phyloP scores from a whole-genome alignment of 1,140 invertebrate species.

The Dryas iulia region DNA sequence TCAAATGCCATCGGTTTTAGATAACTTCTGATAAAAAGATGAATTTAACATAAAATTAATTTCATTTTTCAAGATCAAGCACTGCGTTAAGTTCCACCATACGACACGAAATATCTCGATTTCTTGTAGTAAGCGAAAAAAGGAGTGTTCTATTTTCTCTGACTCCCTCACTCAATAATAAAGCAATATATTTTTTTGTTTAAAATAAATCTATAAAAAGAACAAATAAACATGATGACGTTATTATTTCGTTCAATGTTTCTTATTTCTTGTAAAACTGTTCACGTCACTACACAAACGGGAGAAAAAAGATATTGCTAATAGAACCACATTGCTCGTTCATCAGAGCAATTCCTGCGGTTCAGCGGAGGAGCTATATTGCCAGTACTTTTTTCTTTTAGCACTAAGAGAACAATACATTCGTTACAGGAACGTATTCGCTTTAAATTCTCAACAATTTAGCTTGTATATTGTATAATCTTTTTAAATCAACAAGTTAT shows the following conservation, averaged over 20 bases:
- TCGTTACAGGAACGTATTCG: conserved; percentile 55
- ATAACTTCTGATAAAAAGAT: too few species aligned
- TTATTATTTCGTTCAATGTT: conserved; percentile 45
- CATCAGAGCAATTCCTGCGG: conserved; percentile 63
- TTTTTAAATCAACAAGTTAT: not conserved
- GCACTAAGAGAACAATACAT: conserved; percentile 69
- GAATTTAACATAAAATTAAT: too few species aligned
- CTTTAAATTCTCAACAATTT: conserved; percentile 50
- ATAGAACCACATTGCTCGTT: conserved; percentile 67
- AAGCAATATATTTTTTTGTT: not conserved
- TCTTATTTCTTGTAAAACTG: conserved; percentile 45
- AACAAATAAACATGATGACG: conserved; percentile 31
- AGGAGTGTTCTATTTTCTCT: too few species aligned
- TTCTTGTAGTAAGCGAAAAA: too few species aligned
- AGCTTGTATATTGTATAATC: conserved; percentile 26
- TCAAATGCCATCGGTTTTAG: too few species aligned
- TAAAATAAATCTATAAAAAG: not conserved
- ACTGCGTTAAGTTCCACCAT: too few species aligned
- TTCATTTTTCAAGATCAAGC: too few species aligned
- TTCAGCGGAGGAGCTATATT: conserved; percentile 52
- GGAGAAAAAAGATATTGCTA: conserved; percentile 61
- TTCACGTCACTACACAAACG: conserved; percentile 40
- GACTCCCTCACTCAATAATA: too few species aligned
- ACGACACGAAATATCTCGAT: too few species aligned
- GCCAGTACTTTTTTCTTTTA: conserved; percentile 59